These are phyloP conservation scores for Coccyzus lansbergi DNA, from an alignment of 2,797 vertebrate genomes.

Conservation along the genomic window DNA sequence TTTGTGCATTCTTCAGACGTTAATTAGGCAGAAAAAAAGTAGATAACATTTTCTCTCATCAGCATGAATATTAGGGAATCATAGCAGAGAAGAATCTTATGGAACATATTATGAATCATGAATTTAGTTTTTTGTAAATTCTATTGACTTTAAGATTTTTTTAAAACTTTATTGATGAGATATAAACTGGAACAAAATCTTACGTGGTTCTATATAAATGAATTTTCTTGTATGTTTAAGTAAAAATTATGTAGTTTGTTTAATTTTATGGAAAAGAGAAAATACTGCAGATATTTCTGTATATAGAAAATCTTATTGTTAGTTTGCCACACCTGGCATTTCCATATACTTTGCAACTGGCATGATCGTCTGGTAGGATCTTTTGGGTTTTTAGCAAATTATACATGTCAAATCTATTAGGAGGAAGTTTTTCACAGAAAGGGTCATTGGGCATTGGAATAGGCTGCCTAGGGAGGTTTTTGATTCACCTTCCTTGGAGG, in stretches of 20 bases:
- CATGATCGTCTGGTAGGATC: not conserved
- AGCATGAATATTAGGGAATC: conserved; percentile 56
- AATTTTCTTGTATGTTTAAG: not conserved
- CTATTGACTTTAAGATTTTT: not conserved
- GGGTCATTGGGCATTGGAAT: too few relatives aligned
- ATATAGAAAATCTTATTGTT: not conserved
- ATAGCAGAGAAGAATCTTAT: conserved; percentile 8
- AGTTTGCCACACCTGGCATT: not conserved
- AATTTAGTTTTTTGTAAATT: not conserved
- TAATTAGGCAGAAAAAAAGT: conserved; percentile 53
- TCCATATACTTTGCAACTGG: not conserved
- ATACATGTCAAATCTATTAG: fast-evolving
- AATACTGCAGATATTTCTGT: not conserved
- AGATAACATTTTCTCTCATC: conserved; percentile 66
- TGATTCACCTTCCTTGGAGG: too few relatives aligned
- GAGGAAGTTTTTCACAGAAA: too few relatives aligned
- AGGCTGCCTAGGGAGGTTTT: too few relatives aligned
- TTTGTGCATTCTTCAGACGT: conserved; percentile 57
- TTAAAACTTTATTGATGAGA: not conserved
- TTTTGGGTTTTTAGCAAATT: not conserved
- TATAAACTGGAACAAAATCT: not conserved
- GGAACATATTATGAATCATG: not conserved
- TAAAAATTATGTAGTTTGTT: not conserved
- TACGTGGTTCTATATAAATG: not conserved
- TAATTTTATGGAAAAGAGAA: not conserved